Conservation (phyloP, 2,888 invertebrate genomes). For the Hirtodrosophila cameraria region DNA sequence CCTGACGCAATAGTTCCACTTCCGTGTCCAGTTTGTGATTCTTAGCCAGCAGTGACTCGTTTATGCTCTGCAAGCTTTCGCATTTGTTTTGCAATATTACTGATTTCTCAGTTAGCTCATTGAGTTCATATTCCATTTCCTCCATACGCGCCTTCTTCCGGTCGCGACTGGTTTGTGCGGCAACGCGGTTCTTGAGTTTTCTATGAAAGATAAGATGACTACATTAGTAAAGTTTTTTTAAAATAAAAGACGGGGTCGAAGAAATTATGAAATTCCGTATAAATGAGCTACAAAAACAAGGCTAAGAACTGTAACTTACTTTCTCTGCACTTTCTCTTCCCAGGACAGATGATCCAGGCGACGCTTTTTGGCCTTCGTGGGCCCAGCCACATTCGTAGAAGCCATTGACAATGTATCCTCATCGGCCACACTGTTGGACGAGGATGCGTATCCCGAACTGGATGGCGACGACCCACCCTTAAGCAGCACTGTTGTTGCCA, state of each 20-base stretch:
- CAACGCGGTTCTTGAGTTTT: slow-evolving; percentile 97
- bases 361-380: slow-evolving; percentile 86
- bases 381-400: slow-evolving; percentile 11
- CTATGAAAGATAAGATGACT: slow-evolving; percentile 84
- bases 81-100: slow-evolving; percentile 86
- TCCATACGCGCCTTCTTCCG: slow-evolving; percentile 97
- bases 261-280: too few species aligned
- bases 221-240: not conserved
- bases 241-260: too few species aligned
- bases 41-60: slow-evolving; percentile 87
- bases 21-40: slow-evolving; percentile 89
- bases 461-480: slow-evolving; percentile 51
- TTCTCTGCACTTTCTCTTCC: slow-evolving; percentile 94
- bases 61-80: slow-evolving; percentile 85
- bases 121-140: slow-evolving; percentile 91
- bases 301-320: slow-evolving; percentile 86
- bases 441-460: slow-evolving; percentile 65
- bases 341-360: slow-evolving; percentile 92
- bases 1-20: slow-evolving; percentile 86
- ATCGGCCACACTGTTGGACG: slow-evolving; percentile 55
- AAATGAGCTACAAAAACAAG: too few species aligned
- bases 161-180: slow-evolving; percentile 98
- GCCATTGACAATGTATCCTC: slow-evolving; percentile 50
- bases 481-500: slow-evolving; percentile 45
- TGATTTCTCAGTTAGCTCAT: slow-evolving; percentile 87